Conservation (phyloP, 2,113 vertebrate species). For the Chamaetylas fuelleborni region DNA sequence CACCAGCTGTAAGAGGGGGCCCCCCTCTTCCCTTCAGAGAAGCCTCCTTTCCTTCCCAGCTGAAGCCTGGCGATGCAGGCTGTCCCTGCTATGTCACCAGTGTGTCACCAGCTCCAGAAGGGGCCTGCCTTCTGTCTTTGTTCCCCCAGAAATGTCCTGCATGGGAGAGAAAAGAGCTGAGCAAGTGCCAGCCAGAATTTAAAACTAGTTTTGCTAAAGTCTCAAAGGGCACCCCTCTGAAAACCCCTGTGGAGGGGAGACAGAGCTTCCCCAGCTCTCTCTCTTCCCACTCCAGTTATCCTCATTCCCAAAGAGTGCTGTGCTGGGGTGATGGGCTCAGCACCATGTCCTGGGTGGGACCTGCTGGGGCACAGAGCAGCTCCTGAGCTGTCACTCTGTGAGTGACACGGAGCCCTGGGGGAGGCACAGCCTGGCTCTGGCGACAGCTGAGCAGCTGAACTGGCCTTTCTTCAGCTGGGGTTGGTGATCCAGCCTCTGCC, state of each 20-base stretch:
- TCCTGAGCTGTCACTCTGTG: background rate
- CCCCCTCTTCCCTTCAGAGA: background rate
- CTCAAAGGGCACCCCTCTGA: background rate
- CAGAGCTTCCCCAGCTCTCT: background rate
- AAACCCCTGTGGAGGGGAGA: background rate
- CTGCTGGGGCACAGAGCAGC: background rate
- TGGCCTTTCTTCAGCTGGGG: background rate
- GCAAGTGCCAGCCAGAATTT: background rate
- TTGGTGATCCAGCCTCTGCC: background rate
- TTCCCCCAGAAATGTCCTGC: background rate
- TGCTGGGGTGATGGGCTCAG: background rate
- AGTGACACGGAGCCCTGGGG: background rate
- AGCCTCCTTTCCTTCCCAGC: background rate
- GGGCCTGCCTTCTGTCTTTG: background rate
- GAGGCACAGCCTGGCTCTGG: background rate
- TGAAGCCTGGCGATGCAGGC: background rate
- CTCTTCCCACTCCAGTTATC: background rate
- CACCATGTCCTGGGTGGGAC: background rate
- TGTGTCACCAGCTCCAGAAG: background rate
- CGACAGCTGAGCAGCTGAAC: background rate
- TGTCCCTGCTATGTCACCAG: background rate
- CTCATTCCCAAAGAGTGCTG: rapidly evolving
- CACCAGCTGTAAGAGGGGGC: background rate
- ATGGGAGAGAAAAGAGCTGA: background rate
- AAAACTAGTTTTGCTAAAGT: background rate